These are phyloP conservation scores for Enteromius mattozi DNA, from an alignment of 2,797 vertebrate species.

Conservation along the genomic window DNA sequence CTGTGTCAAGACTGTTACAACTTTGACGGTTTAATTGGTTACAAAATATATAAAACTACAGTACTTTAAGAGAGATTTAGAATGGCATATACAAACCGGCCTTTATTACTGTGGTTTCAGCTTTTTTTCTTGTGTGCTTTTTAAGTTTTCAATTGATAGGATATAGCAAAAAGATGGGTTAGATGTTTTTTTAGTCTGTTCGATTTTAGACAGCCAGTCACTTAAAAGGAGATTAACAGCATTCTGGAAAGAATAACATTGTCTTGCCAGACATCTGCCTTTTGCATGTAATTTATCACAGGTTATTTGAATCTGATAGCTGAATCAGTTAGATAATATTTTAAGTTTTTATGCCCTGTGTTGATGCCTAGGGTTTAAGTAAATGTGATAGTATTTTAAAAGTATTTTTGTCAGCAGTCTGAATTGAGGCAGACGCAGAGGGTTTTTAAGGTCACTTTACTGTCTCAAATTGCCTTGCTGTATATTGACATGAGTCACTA, in stretches of 20 bases:
- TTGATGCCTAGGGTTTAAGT: not conserved
- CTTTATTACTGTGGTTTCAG: not conserved
- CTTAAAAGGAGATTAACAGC: slow-evolving; percentile 3
- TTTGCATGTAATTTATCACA: slow-evolving; percentile 4
- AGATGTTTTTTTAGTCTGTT: not conserved
- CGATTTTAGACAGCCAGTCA: not conserved
- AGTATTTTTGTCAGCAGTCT: slow-evolving; percentile 25
- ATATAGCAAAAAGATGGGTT: not conserved
- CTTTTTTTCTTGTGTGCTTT: not conserved
- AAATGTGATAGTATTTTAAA: slow-evolving; percentile 11
- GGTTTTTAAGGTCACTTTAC: slow-evolving; percentile 44
- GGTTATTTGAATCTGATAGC: not conserved
- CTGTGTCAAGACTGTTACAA: not conserved
- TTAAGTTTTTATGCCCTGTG: not conserved
- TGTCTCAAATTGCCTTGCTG: slow-evolving; percentile 32
- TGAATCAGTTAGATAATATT: not conserved
- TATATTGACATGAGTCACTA: slow-evolving; percentile 31
- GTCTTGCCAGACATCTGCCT: not conserved
- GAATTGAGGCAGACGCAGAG: slow-evolving; percentile 20
- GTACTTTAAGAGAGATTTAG: not conserved
- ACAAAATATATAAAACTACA: not conserved
- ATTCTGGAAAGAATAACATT: slow-evolving; percentile 17
- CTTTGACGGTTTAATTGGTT: not conserved
- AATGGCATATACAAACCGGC: not conserved
- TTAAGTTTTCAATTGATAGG: not conserved